Evolutionary conservation across 2,888 invertebrate genomes (phyloP).

Genomic region (Gymnocheta viridis): DNA sequence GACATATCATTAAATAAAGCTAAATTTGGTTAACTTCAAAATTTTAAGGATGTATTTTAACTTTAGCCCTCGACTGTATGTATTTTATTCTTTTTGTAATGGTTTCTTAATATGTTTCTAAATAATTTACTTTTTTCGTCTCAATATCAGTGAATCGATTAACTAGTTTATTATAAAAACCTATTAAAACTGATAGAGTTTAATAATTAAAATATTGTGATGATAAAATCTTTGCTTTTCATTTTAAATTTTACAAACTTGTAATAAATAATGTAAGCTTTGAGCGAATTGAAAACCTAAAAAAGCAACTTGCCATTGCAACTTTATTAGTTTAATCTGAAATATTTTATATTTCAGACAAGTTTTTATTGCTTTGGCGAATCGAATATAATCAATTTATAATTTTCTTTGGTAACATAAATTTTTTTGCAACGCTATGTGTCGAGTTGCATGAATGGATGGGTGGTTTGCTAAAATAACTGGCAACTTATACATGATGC

Average conservation of each 20-base stretch:
- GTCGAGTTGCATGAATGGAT: slow-evolving; percentile 24
- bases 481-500: background rate
- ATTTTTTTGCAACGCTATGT: slow-evolving; percentile 8
- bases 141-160: background rate
- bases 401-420: slow-evolving; percentile 28
- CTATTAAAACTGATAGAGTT: background rate
- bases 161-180: background rate
- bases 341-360: slow-evolving; percentile 33
- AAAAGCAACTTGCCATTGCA: slow-evolving; percentile 3
- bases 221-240: background rate
- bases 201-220: slow-evolving; percentile 5
- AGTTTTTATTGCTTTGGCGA: slow-evolving; percentile 10
- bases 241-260: slow-evolving; percentile 1
- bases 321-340: slow-evolving; percentile 26
- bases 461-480: slow-evolving; percentile 45
- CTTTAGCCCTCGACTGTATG: no score
- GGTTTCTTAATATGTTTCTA: background rate
- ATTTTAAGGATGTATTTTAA: no score
- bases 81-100: background rate
- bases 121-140: background rate
- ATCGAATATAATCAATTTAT: slow-evolving; percentile 43
- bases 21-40: no score
- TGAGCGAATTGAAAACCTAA: background rate
- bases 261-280: background rate
- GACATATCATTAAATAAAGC: no score